Base-by-base conservation (phyloP, 2,888 invertebrate species). In the Entomobrya proxima region DNA sequence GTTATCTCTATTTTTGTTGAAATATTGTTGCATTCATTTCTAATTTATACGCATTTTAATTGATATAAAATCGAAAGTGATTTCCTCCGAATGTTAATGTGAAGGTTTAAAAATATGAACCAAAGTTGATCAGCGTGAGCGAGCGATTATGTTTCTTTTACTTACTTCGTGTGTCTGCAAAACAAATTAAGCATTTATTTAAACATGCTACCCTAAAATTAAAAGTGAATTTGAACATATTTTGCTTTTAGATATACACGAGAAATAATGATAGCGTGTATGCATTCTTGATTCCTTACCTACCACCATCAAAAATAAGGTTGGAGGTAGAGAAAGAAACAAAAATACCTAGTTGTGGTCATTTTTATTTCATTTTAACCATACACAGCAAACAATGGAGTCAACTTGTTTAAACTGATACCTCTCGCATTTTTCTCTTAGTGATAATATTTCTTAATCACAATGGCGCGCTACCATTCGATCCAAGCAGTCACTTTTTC, bases 361-460 rank as follows among this genome's bases (percentile, higher is more conserved):
- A 64, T 64, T 64, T 35, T 64, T 37, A 21, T 21, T 21, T 7
- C 21, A n/a, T n/a, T n/a, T n/a, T n/a, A n/a, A n/a, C n/a, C n/a
- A n/a, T n/a, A n/a, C n/a, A n/a, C n/a, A n/a, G n/a, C n/a, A n/a
- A n/a, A n/a, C n/a, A n/a, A n/a, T n/a, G n/a, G 37, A 64, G 27
- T 35, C 37, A 64, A 64, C 37, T 37, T 64, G 35, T 35, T 32
- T 44, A 44, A 75, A 32, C 35, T 52, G 75, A 75, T 35, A 75
- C 75, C 52, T 13, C 6, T 35, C 35, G n/a, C 35, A 50, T 55
- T 75, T 52, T 72, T 72, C 27, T 21, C 1, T 27, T 21, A 75
- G 27, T 21, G 52, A 55, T 52, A 75, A 75, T 75, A 52, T 75
- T 50, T 75, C 75, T 75, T 75, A 75, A 75, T 75, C 75, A 75